A percentile compares a stretch with the other conserved stretches of the same genome.
Evolutionary conservation across 2,797 vertebrate genomes (phyloP).

Genomic region (Anguilla megastoma): DNA sequence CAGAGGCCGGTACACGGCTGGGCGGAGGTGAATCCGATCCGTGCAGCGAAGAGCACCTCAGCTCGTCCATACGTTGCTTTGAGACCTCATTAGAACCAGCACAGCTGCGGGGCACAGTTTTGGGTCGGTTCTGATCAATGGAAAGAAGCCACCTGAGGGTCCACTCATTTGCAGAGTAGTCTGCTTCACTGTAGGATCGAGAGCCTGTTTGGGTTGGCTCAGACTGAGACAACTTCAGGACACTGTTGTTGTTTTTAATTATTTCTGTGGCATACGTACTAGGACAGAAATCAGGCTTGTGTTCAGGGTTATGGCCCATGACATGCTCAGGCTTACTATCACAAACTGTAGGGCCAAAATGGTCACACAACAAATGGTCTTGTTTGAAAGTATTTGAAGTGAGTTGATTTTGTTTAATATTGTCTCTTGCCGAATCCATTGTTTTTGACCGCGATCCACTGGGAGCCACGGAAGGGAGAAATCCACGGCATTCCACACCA

Average conservation of each 20-base stretch:
- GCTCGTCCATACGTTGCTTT: slow-evolving; percentile 44
- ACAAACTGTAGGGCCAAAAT: neutral
- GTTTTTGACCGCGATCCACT: neutral
- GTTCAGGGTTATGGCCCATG: neutral
- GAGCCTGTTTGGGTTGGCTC: neutral
- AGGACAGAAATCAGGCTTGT: slow-evolving; percentile 29
- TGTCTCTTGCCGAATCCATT: neutral
- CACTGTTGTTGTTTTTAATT: neutral
- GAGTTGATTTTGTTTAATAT: neutral
- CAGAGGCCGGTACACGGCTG: slow-evolving; percentile 47
- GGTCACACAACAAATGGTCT: neutral
- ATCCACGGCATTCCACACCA: neutral
- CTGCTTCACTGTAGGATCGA: slow-evolving; percentile 33
- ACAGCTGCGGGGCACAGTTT: neutral
- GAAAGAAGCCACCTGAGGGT: slow-evolving; percentile 12
- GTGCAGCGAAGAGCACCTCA: slow-evolving; percentile 28
- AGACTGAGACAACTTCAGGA: neutral
- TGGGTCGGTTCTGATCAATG: slow-evolving; percentile 2
- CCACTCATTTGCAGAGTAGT: slow-evolving; percentile 51
- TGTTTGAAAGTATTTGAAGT: neutral
- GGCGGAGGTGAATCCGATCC: slow-evolving; percentile 41
- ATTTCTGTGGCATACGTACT: neutral
- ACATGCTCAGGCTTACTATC: neutral
- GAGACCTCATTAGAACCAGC: slow-evolving; percentile 32
- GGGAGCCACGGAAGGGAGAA: neutral